Percentiles rank a stretch among this genome's conserved stretches.
Conservation (phyloP, 2,797 vertebrate species). For the Sphaeramia orbicularis region DNA sequence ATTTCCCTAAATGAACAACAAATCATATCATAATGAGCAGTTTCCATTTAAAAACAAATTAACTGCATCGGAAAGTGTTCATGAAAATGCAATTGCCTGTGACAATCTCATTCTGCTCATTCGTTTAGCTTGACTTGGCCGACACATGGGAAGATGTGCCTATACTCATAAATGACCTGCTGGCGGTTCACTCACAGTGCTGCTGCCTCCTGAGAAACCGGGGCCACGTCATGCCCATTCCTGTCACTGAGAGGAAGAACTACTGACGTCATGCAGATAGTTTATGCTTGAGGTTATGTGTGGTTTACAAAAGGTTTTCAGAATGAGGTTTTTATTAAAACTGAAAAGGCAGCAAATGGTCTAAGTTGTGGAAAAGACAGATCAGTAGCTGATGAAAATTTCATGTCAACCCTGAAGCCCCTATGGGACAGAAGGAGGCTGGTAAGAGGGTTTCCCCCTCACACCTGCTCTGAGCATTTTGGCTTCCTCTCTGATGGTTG, state of each 20-base stretch:
- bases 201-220: slow-evolving; percentile 26
- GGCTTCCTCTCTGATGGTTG: neutral
- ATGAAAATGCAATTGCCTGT: slow-evolving; percentile 55
- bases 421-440: slow-evolving; percentile 7
- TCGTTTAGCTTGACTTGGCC: slow-evolving; percentile 20
- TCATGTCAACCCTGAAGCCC: slow-evolving; percentile 13
- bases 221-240: slow-evolving; percentile 17
- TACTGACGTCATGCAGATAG: neutral
- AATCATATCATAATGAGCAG: slow-evolving; percentile 29
- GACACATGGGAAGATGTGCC: slow-evolving; percentile 23
- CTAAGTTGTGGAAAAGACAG: neutral
- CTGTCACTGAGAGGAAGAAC: slow-evolving; percentile 4
- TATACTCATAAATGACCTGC: slow-evolving; percentile 38
- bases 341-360: too few species aligned
- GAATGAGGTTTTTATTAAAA: neutral
- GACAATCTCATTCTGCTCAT: slow-evolving; percentile 42
- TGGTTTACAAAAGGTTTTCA: neutral
- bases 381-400: neutral
- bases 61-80: slow-evolving; percentile 37
- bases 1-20: slow-evolving; percentile 22
- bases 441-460: slow-evolving; percentile 6
- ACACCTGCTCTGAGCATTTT: slow-evolving; percentile 15
- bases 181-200: neutral
- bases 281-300: neutral
- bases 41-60: slow-evolving; percentile 47